A percentile compares a stretch with the other conserved stretches of the same genome.
phyloP scores from a whole-genome alignment of 2,888 invertebrate species.

The Dynastes tityus region DNA sequence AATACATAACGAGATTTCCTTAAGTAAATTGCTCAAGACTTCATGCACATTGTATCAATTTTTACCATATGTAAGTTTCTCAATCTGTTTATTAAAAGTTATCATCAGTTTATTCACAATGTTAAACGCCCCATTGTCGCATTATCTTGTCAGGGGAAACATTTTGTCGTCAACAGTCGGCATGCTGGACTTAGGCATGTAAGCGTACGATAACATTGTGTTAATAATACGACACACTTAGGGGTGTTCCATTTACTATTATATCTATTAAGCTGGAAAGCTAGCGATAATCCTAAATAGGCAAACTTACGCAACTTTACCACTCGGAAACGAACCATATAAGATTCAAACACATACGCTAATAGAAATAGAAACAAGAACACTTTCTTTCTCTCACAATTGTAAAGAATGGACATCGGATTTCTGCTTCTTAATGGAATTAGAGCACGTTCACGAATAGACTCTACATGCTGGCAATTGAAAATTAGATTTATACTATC shows the following conservation, averaged over 20 bases:
- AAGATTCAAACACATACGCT: not conserved
- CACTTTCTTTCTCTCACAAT: slow-evolving; percentile 43
- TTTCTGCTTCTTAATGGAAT: slow-evolving; percentile 34
- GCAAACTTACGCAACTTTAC: slow-evolving; percentile 30
- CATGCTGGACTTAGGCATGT: slow-evolving; percentile 32
- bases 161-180: not conserved
- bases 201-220: slow-evolving; percentile 42
- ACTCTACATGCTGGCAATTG: slow-evolving; percentile 2
- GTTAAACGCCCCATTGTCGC: not conserved
- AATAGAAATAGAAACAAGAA: not conserved
- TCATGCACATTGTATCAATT: too few relatives aligned
- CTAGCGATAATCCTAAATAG: slow-evolving; percentile 33
- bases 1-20: too few relatives aligned
- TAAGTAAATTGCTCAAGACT: too few relatives aligned
- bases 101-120: not conserved
- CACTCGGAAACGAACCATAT: slow-evolving; percentile 41
- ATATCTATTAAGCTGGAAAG: slow-evolving; percentile 19
- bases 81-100: not conserved
- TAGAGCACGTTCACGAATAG: slow-evolving; percentile 35
- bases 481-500: slow-evolving; percentile 9
- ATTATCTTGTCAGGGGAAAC: not conserved
- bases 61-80: too few relatives aligned
- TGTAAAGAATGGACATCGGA: slow-evolving; percentile 28
- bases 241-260: slow-evolving; percentile 44
- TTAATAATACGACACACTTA: slow-evolving; percentile 35